Conservation (phyloP, 1,140 invertebrate genomes). For the Temnothorax nylanderi region DNA sequence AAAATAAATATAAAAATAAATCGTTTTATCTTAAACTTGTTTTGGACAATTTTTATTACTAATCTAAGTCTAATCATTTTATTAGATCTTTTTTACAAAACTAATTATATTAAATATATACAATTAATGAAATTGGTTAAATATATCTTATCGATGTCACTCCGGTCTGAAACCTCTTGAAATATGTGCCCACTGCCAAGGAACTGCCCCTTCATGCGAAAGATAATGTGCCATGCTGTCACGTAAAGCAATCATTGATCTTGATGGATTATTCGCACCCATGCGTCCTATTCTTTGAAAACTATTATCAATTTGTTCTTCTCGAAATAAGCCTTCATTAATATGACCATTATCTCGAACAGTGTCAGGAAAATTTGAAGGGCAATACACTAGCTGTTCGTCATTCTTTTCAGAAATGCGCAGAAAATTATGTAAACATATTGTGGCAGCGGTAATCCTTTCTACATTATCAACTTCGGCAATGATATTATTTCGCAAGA, state of each 20-base stretch:
- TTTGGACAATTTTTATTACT: no score
- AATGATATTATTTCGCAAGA: slow-evolving; percentile 23
- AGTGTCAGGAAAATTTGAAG: neutral
- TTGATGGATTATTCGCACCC: slow-evolving; percentile 10
- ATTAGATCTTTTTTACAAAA: no score
- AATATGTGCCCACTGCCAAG: slow-evolving; percentile 4
- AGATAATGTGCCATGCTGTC: slow-evolving; percentile 11
- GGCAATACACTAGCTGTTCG: neutral
- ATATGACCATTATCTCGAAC: slow-evolving; percentile 3
- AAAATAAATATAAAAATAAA: slow-evolving; percentile 5
- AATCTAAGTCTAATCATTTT: no score
- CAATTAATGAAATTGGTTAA: no score
- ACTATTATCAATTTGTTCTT: slow-evolving; percentile 8
- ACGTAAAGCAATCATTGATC: slow-evolving; percentile 8
- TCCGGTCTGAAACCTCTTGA: neutral
- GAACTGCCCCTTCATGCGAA: neutral
- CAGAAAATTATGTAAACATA: slow-evolving; percentile 19
- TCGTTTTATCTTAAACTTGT: neutral
- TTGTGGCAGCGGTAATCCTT: neutral
- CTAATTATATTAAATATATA: no score
- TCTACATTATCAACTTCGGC: slow-evolving; percentile 8
- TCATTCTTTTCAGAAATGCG: slow-evolving; percentile 14
- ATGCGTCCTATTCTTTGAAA: slow-evolving; percentile 8
- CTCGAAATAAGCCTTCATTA: slow-evolving; percentile 1
- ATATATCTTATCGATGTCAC: neutral